Base-by-base conservation (phyloP, 1,140 invertebrate genomes). In the Ips typographus region DNA sequence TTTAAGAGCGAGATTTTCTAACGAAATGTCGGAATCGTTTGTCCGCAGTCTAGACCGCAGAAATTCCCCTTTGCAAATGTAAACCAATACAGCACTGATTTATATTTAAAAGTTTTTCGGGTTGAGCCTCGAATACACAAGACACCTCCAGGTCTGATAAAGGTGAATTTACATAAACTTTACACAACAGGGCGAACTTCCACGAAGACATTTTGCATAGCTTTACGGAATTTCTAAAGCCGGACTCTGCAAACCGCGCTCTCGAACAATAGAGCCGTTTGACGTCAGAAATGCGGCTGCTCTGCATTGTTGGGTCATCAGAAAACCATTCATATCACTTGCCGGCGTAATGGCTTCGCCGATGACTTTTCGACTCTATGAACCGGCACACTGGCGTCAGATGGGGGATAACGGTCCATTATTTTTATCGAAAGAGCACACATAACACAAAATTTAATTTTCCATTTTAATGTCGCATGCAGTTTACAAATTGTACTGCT, bases 251-350 rank as follows among this genome's bases (percentile, higher is more conserved):
- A 7, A 68, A 68, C 56, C 53, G 57, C 44, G 53, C 43, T n/a
- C 64, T n/a, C 66, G 61, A 70, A 70, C 68, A 70, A 70, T 70
- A 64, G 68, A 22, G 55, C 52, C 61, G 60, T 40, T 56, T 70
- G 68, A 70, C 68, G 68, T 63, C 72, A 73, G 66, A 73, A 65
- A 71, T 70, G 68, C 44, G 68, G 68, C 68, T 68, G 69, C 65
- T 70, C 63, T 53, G 72, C 72, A 72, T 75, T 75, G 74, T 75
- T 73, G 70, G 74, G 74, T 75, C 74, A 75, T 75, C 72, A 75
- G 72, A 72, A 73, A 75, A 71, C 72, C 74, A 75, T 75, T 75
- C 72, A 74, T 75, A 75, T 75, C 71, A 75, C 72, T 75, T 71
- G 72, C 52, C 65, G 59, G 71, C 40, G 69, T 68, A 73, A 69